phyloP scores from a whole-genome alignment of 2,113 vertebrate species.

The Centrocercus urophasianus region DNA sequence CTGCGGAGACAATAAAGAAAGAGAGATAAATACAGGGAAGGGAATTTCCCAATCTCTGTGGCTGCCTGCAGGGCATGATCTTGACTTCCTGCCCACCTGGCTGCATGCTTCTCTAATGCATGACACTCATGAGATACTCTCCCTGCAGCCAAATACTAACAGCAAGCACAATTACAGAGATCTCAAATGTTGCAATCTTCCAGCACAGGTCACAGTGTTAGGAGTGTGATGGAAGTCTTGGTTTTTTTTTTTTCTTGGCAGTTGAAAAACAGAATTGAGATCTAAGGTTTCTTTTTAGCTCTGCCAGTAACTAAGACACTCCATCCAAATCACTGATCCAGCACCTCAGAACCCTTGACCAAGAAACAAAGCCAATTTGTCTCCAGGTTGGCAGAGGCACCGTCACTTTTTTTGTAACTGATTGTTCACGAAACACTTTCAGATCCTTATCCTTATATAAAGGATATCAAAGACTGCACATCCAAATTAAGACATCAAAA shows the following conservation, averaged over 20 bases:
- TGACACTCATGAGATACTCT: background rate
- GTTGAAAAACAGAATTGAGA: background rate
- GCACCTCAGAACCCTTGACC: background rate
- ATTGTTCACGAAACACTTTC: background rate
- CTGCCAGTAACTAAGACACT: background rate
- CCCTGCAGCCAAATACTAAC: background rate
- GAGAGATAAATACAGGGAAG: background rate
- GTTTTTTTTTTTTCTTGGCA: background rate
- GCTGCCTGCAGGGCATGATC: background rate
- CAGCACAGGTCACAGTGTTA: background rate
- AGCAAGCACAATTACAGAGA: background rate
- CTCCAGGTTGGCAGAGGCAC: background rate
- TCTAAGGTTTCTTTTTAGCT: background rate
- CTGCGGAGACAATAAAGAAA: conserved; percentile 70
- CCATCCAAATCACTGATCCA: background rate
- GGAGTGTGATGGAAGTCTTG: background rate
- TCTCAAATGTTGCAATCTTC: background rate
- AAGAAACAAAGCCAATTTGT: background rate
- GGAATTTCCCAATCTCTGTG: background rate
- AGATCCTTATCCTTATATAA: background rate
- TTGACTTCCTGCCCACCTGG: background rate
- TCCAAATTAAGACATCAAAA: background rate
- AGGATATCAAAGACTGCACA: background rate
- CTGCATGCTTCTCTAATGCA: background rate
- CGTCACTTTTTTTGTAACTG: background rate